phyloP scores from a whole-genome alignment of 2,113 vertebrate genomes.

The Hoplias malabaricus region DNA sequence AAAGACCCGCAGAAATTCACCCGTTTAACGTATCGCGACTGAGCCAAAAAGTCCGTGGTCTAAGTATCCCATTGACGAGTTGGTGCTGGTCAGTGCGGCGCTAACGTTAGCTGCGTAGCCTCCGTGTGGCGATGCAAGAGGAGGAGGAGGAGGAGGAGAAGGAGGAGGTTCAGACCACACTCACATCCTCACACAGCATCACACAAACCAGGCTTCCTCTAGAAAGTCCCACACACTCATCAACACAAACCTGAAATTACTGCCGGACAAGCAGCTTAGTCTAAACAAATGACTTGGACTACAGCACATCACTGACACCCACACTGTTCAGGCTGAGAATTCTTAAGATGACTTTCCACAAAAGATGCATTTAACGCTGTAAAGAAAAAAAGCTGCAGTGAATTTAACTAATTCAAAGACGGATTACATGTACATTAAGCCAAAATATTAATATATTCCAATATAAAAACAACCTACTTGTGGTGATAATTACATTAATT shows the following conservation, averaged over 20 bases:
- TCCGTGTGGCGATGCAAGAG: constrained; percentile 36
- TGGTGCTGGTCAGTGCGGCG: constrained; percentile 58
- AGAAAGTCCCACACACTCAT: background rate
- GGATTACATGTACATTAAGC: too few relatives aligned
- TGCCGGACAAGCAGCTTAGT: background rate
- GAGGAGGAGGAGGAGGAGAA: constrained; percentile 56
- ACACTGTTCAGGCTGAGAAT: background rate
- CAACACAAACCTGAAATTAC: background rate
- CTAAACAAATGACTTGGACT: background rate
- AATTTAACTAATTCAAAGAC: too few relatives aligned
- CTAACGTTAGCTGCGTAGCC: constrained; percentile 17
- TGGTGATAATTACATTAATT: too few relatives aligned
- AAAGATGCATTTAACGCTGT: background rate
- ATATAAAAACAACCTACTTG: too few relatives aligned
- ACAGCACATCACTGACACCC: background rate
- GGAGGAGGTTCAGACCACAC: constrained; percentile 59
- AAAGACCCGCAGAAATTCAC: background rate
- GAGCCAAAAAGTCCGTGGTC: constrained; percentile 61
- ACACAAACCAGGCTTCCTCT: constrained; percentile 17
- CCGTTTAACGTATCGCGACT: constrained; percentile 18
- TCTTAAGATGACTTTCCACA: background rate
- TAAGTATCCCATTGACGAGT: constrained; percentile 64
- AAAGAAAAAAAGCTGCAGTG: too few relatives aligned
- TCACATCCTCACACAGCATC: constrained; percentile 58
- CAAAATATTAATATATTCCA: too few relatives aligned